phyloP scores from a whole-genome alignment of 2,113 vertebrate species.

The Pyrgilauda ruficollis region DNA sequence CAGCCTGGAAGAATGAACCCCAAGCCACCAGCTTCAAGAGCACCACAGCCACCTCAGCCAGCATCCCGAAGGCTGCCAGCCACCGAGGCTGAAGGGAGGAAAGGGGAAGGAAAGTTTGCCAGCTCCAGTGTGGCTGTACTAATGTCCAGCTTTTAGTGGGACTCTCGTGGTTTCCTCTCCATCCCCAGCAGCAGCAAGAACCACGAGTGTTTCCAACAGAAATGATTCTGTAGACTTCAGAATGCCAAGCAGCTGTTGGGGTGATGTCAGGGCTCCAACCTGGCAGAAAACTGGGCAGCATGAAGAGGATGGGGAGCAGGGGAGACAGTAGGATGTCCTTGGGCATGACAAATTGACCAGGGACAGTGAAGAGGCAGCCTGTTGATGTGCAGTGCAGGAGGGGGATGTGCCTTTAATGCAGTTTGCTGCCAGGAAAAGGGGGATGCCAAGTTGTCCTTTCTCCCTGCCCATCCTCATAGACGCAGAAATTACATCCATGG shows the following conservation, averaged over 20 bases:
- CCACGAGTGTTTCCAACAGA: neutral
- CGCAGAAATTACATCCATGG: neutral
- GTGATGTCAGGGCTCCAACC: neutral
- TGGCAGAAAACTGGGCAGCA: neutral
- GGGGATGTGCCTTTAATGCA: accelerated
- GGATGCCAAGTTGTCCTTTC: neutral
- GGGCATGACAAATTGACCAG: neutral
- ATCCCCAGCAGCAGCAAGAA: neutral
- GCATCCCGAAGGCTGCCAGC: neutral
- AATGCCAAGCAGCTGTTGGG: neutral
- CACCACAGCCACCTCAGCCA: accelerated
- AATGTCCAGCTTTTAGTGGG: neutral
- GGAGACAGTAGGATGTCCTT: neutral
- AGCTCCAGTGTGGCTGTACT: neutral
- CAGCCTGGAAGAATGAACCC: neutral
- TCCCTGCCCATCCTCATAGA: neutral
- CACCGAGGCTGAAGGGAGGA: neutral
- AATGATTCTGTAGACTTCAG: neutral
- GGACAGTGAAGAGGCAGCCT: neutral
- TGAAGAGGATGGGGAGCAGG: accelerated
- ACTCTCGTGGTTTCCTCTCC: neutral
- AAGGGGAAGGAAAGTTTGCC: neutral
- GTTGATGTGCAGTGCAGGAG: accelerated
- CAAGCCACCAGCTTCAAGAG: neutral
- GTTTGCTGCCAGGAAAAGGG: neutral